Conservation (phyloP, 30 jellyfish, hydroid and myxozoan species). For the Nemopilema nomurai region DNA sequence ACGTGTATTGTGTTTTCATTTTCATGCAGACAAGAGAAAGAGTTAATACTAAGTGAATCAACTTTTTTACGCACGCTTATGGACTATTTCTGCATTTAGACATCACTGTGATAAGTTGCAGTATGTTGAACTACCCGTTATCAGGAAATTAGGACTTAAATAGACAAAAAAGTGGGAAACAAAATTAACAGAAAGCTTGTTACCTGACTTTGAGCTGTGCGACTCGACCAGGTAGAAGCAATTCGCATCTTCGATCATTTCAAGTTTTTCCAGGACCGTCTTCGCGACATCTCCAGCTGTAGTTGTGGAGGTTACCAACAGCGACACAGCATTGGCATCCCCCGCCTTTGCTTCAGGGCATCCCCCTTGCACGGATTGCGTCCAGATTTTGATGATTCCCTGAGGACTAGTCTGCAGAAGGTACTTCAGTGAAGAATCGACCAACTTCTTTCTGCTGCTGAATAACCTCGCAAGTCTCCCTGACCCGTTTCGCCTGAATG, state of each 20-base stretch:
- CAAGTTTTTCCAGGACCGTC: conserved; percentile 58
- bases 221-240: conserved; percentile 57
- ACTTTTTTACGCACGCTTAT: not conserved
- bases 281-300: conserved; percentile 60
- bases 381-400: conserved; percentile 51
- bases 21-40: no score
- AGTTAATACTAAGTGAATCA: not conserved
- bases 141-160: no score
- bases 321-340: conserved; percentile 9
- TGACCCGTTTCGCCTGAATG: conserved; percentile 70
- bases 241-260: conserved; percentile 39
- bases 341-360: conserved; percentile 3
- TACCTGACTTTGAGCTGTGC: conserved; percentile 60
- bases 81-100: not conserved
- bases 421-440: conserved; percentile 63
- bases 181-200: no score
- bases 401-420: conserved; percentile 80
- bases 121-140: no score
- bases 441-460: conserved; percentile 64
- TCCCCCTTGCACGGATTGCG: not conserved
- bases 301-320: conserved; percentile 55
- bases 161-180: no score
- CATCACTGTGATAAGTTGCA: not conserved
- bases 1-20: no score
- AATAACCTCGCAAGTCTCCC: conserved; percentile 47